Percentiles rank a stretch among this genome's conserved stretches.
Conservation (phyloP, 2,888 invertebrate genomes). For the Listrodromus nycthemerus region DNA sequence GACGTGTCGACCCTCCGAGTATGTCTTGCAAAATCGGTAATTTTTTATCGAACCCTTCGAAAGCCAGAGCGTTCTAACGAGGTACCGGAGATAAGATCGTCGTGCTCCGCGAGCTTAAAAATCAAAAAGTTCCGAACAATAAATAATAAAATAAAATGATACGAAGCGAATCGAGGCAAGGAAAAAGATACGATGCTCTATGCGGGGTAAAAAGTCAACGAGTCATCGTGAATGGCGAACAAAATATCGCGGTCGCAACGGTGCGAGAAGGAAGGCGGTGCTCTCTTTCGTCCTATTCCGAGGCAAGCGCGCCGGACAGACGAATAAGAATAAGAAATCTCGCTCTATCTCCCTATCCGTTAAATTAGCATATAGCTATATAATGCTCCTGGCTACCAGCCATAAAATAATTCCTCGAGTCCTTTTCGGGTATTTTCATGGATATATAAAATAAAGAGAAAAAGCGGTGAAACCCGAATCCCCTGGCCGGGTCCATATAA, state of each 20-base stretch:
- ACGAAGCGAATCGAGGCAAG: constrained; percentile 35
- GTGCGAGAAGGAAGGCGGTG: constrained; percentile 57
- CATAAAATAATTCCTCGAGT: constrained; percentile 70
- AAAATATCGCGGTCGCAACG: constrained; percentile 57
- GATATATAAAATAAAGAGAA: constrained; percentile 69
- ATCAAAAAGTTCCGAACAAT: background rate
- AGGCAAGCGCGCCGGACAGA: background rate
- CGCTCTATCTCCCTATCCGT: constrained; percentile 71
- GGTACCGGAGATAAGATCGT: background rate
- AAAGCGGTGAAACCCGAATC: constrained; percentile 70
- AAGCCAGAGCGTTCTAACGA: background rate
- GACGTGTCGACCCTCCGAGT: too few relatives aligned
- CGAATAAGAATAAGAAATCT: constrained; percentile 32
- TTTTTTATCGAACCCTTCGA: background rate
- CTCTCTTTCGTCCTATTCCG: constrained; percentile 44
- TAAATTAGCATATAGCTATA: constrained; percentile 76
- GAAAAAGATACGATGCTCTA: constrained; percentile 26
- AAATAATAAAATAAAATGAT: background rate
- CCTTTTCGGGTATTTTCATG: constrained; percentile 69
- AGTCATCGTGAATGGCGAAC: constrained; percentile 50
- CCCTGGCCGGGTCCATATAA: constrained; percentile 61
- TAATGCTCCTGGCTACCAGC: constrained; percentile 75
- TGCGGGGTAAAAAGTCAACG: constrained; percentile 58
- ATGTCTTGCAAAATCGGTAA: background rate
- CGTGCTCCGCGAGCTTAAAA: background rate